Percentiles rank a stretch among this genome's conserved stretches.
These are phyloP conservation scores for Tonatia bakeri DNA, from an alignment of 2,113 vertebrate species.

Conservation along the genomic window DNA sequence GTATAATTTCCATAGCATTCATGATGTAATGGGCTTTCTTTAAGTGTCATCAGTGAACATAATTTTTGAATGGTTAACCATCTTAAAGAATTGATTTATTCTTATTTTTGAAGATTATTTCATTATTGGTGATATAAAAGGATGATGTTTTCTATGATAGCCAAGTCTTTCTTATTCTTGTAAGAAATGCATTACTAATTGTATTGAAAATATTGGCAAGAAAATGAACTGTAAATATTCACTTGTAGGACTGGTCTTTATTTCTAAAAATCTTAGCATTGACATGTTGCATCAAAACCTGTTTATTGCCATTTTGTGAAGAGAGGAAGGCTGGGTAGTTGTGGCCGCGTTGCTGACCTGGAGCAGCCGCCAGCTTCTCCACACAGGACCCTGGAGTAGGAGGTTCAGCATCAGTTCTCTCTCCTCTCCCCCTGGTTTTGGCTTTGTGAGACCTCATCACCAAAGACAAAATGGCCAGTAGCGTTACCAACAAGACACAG, in stretches of 20 bases:
- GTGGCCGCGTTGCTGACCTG: background rate
- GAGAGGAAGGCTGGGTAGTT: background rate
- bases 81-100: background rate
- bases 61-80: background rate
- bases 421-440: background rate
- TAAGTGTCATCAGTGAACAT: background rate
- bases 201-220: background rate
- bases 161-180: background rate
- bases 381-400: background rate
- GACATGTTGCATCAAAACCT: background rate
- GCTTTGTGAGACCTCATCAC: slow-evolving; percentile 29
- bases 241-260: background rate
- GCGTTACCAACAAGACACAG: slow-evolving; percentile 92
- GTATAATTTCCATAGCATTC: background rate
- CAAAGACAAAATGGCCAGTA: slow-evolving; percentile 86
- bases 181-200: background rate
- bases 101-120: slow-evolving; percentile 14
- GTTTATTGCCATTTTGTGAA: background rate
- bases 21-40: background rate
- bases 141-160: background rate
- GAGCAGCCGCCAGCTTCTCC: background rate
- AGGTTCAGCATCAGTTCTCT: background rate
- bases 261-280: slow-evolving; percentile 17
- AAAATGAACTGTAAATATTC: background rate
- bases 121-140: background rate